phyloP scores from a whole-genome alignment of 2,113 vertebrate species.

The Tricholaema leucomelas region DNA sequence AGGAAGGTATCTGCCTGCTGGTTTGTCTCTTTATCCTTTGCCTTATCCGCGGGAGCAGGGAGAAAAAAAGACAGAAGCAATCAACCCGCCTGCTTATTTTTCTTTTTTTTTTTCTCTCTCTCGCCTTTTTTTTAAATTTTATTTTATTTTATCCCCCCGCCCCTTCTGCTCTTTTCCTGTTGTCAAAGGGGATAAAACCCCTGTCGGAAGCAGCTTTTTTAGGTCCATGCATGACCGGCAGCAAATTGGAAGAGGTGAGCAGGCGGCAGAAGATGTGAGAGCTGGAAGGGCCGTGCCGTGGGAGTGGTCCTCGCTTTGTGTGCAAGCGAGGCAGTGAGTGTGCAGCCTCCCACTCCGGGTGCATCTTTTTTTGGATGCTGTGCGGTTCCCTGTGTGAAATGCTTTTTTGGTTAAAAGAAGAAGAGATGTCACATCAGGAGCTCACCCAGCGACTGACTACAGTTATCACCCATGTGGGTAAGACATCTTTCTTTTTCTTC shows the following conservation, averaged over 20 bases:
- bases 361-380: conserved; percentile 67
- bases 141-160: background rate
- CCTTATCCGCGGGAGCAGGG: conserved; percentile 27
- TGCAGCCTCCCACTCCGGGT: conserved; percentile 61
- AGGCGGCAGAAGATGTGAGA: conserved; percentile 54
- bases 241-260: conserved; percentile 48
- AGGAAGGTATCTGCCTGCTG: conserved; percentile 76
- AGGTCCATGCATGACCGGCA: background rate
- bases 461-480: conserved; percentile 94
- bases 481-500: conserved; percentile 61
- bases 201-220: background rate
- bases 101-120: background rate
- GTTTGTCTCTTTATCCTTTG: conserved; percentile 64
- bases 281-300: conserved; percentile 62
- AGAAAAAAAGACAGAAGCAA: conserved; percentile 39
- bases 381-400: conserved; percentile 80
- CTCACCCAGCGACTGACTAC: conserved; percentile 87
- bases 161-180: background rate
- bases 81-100: background rate
- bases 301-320: conserved; percentile 83
- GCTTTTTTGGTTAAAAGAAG: conserved; percentile 89
- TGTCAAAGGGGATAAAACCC: background rate
- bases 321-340: conserved; percentile 51
- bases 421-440: conserved; percentile 93
- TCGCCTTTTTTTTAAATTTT: background rate